A percentile compares a stretch with the other conserved stretches of the same genome.
phyloP scores from a whole-genome alignment of 2,888 invertebrate genomes.

The Caenorhabditis zanzibari region DNA sequence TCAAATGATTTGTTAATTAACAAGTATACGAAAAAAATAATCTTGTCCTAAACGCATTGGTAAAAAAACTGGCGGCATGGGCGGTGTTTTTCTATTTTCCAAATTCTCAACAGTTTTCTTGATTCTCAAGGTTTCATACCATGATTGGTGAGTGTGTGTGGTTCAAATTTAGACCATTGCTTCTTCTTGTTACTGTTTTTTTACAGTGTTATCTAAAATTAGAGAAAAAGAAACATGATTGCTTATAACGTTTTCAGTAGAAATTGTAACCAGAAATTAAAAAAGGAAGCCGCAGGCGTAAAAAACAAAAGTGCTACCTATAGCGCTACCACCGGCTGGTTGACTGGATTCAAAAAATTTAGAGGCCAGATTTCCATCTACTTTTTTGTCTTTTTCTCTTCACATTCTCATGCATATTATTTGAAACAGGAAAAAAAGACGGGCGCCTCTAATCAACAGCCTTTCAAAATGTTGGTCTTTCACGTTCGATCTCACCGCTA shows the following conservation, averaged over 20 bases:
- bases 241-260: constrained; percentile 1
- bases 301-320: constrained; percentile 27
- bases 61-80: constrained; percentile 22
- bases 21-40: constrained; percentile 17
- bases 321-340: background rate
- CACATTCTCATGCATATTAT: constrained; percentile 40
- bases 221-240: background rate
- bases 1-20: background rate
- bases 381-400: constrained; percentile 10
- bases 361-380: constrained; percentile 29
- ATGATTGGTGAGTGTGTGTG: constrained; percentile 4
- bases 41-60: background rate
- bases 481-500: constrained; percentile 59
- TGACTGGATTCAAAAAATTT: constrained; percentile 19
- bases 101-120: constrained; percentile 23
- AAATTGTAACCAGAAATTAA: background rate
- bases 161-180: background rate
- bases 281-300: background rate
- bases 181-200: constrained; percentile 14
- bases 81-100: constrained; percentile 26
- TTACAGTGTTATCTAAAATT: constrained; percentile 9
- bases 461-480: constrained; percentile 51
- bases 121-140: constrained; percentile 31
- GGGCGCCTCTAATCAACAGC: constrained; percentile 48
- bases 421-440: constrained; percentile 52